Conservation (phyloP, 30 jellyfish, hydroid and myxozoan genomes). For the Cassiopea andromeda region DNA sequence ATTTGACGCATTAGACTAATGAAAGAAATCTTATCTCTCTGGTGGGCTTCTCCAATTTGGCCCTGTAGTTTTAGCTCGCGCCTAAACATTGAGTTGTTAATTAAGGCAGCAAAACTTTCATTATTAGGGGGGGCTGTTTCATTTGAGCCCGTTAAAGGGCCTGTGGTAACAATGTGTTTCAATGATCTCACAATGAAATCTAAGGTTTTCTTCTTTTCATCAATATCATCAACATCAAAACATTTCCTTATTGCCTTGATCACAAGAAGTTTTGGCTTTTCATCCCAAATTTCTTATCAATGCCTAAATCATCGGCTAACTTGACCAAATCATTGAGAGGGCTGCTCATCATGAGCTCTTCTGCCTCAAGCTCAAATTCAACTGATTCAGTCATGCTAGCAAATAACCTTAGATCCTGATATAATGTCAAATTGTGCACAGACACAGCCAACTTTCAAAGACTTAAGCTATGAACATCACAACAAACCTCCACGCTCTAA, state of each 20-base stretch:
- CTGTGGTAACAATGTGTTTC: conserved; percentile 1
- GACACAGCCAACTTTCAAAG: no score
- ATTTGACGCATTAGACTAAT: conserved; percentile 46
- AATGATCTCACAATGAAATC: conserved; percentile 5
- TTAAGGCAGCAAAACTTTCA: neutral
- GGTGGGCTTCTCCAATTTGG: conserved; percentile 58
- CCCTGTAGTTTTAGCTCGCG: conserved; percentile 56
- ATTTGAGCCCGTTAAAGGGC: neutral
- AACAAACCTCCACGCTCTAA: no score
- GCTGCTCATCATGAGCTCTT: conserved; percentile 57
- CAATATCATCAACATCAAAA: conserved; percentile 36
- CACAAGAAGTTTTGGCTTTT: conserved; percentile 36
- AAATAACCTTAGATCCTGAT: neutral
- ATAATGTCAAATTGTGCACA: no score
- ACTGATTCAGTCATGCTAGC: conserved; percentile 42
- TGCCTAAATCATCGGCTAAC: conserved; percentile 20
- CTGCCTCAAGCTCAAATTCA: conserved; percentile 49
- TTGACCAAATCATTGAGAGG: conserved; percentile 1
- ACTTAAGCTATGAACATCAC: no score
- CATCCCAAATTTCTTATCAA: conserved; percentile 38
- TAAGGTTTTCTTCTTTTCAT: conserved; percentile 28
- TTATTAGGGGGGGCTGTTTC: conserved; percentile 4
- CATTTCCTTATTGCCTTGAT: conserved; percentile 40
- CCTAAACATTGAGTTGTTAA: conserved; percentile 25
- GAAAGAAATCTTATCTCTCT: conserved; percentile 37